These are phyloP conservation scores for Cyrtorhinus lividipennis DNA, from an alignment of 1,140 invertebrate species.

Conservation along the genomic window DNA sequence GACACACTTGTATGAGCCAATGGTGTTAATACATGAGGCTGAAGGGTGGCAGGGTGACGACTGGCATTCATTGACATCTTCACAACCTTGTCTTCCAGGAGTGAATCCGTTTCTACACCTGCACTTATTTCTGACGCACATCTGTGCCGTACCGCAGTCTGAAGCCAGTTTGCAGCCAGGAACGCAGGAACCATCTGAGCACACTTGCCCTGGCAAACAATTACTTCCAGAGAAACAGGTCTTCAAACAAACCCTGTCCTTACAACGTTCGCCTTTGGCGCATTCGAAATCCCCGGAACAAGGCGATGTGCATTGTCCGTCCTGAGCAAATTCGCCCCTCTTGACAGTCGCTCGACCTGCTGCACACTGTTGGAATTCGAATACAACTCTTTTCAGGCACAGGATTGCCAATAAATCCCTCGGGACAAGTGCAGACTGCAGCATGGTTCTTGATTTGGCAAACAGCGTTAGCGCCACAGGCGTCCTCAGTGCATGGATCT, in stretches of 20 bases:
- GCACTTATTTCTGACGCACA: slow-evolving; percentile 67
- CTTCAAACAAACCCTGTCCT: slow-evolving; percentile 61
- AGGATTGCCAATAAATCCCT: slow-evolving; percentile 72
- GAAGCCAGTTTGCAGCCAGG: slow-evolving; percentile 64
- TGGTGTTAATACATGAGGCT: slow-evolving; percentile 60
- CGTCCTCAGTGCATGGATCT: slow-evolving; percentile 62
- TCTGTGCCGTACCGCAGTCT: slow-evolving; percentile 62
- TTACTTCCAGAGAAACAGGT: slow-evolving; percentile 78
- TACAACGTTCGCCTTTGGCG: slow-evolving; percentile 68
- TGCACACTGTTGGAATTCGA: slow-evolving; percentile 50
- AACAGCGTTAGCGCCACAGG: slow-evolving; percentile 71
- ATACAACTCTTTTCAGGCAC: slow-evolving; percentile 78
- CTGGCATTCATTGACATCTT: slow-evolving; percentile 64
- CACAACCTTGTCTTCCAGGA: slow-evolving; percentile 48
- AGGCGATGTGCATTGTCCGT: slow-evolving; percentile 54
- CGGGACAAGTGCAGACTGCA: slow-evolving; percentile 59
- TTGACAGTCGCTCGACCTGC: slow-evolving; percentile 47
- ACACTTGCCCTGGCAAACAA: slow-evolving; percentile 75
- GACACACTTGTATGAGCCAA: slow-evolving; percentile 62
- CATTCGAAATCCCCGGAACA: slow-evolving; percentile 54
- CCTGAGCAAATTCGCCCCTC: slow-evolving; percentile 55
- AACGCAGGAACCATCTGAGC: slow-evolving; percentile 58
- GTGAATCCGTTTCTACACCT: slow-evolving; percentile 53
- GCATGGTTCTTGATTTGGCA: slow-evolving; percentile 56
- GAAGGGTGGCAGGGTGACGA: slow-evolving; percentile 62